phyloP scores from a whole-genome alignment of 2,113 vertebrate species.

The Tragelaphus buxtoni region DNA sequence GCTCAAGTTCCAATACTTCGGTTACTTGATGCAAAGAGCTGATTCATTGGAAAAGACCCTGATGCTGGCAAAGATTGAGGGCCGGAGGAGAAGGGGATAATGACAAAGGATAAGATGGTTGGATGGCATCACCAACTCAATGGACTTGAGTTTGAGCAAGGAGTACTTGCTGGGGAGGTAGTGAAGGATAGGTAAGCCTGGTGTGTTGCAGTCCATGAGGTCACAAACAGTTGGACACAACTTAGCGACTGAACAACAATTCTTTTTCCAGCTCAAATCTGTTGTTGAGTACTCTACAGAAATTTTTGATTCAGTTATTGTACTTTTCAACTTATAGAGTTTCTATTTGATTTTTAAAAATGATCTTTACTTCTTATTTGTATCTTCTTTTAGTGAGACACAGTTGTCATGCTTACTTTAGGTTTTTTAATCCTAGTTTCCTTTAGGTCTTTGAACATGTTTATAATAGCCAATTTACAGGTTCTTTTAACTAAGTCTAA shows the following conservation, averaged over 20 bases:
- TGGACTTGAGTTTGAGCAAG: neutral
- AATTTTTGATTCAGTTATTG: neutral
- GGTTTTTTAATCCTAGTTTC: neutral
- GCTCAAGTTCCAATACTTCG: neutral
- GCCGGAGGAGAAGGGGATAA: neutral
- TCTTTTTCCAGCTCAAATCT: neutral
- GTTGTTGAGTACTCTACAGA: neutral
- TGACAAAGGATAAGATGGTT: neutral
- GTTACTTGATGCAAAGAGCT: neutral
- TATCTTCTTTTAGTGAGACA: neutral
- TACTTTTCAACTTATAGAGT: neutral
- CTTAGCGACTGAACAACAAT: neutral
- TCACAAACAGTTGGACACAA: neutral
- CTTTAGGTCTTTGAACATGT: neutral
- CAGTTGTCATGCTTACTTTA: neutral
- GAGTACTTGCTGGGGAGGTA: neutral
- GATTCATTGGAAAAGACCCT: neutral
- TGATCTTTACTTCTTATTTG: neutral
- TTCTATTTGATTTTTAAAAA: neutral
- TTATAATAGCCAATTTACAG: neutral
- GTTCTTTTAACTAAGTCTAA: neutral
- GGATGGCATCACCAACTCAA: neutral
- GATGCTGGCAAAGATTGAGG: neutral
- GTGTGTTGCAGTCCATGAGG: neutral
- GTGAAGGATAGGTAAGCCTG: neutral